Conservation (phyloP, 2,888 invertebrate species). For the Adelphocoris suturalis region DNA sequence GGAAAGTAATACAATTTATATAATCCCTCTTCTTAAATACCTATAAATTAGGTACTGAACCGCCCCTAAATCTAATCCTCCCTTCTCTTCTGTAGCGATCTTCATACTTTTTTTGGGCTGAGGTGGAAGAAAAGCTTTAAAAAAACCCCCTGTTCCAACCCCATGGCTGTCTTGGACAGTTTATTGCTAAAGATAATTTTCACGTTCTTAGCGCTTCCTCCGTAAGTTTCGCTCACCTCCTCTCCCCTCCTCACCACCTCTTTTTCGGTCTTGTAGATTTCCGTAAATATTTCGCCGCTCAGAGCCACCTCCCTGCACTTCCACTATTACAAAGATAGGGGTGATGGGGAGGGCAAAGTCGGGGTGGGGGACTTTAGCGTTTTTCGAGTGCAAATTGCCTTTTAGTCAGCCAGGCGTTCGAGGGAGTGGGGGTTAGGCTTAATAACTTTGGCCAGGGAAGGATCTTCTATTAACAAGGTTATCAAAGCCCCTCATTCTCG, state of each 20-base stretch:
- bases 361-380: neutral
- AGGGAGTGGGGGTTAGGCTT: neutral
- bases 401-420: neutral
- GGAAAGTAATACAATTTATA: neutral
- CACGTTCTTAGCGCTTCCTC: slow-evolving; percentile 36
- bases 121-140: neutral
- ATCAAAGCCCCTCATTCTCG: neutral
- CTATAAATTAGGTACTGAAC: slow-evolving; percentile 2
- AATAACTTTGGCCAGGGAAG: slow-evolving; percentile 6
- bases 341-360: too few species aligned
- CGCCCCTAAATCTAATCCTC: neutral
- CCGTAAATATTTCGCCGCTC: slow-evolving; percentile 26
- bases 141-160: neutral
- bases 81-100: neutral
- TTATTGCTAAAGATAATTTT: slow-evolving; percentile 65
- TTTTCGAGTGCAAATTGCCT: slow-evolving; percentile 51
- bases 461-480: neutral
- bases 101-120: neutral
- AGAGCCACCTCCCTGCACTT: neutral
- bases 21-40: neutral
- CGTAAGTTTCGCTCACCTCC: slow-evolving; percentile 15
- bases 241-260: neutral
- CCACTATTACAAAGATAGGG: neutral
- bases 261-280: slow-evolving; percentile 31
- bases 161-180: slow-evolving; percentile 26